Percentiles rank a stretch among this genome's conserved stretches.
Evolutionary conservation across 2,888 invertebrate species (phyloP).

Genomic region (Monoplex corrugatus): DNA sequence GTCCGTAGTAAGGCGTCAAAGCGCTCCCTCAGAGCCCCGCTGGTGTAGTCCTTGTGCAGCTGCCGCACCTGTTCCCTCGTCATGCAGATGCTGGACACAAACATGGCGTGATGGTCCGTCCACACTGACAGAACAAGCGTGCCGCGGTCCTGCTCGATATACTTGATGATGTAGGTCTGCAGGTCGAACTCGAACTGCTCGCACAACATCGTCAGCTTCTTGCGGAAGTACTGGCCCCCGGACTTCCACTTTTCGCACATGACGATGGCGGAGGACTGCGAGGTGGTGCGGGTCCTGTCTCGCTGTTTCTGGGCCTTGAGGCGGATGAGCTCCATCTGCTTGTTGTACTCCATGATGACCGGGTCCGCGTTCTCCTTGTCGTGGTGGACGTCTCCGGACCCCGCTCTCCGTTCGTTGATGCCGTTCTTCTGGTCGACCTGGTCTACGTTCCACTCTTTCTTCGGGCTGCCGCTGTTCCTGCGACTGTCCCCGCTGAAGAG

Average conservation of each 20-base stretch:
- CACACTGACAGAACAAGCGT: constrained; percentile 74
- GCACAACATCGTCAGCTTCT: constrained; percentile 65
- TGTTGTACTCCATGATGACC: constrained; percentile 61
- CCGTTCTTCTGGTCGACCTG: not conserved
- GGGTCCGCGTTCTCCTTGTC: constrained; percentile 60
- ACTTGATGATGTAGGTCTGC: constrained; percentile 72
- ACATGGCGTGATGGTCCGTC: constrained; percentile 68
- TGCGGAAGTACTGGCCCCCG: constrained; percentile 59
- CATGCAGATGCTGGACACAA: constrained; percentile 77
- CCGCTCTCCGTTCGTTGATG: not conserved
- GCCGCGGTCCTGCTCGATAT: constrained; percentile 79
- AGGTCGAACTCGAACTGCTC: constrained; percentile 65
- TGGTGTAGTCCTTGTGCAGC: constrained; percentile 69
- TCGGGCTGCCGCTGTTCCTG: constrained; percentile 42
- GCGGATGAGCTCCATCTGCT: constrained; percentile 56
- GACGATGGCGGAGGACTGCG: constrained; percentile 51
- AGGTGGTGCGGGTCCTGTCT: constrained; percentile 37
- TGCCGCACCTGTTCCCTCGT: constrained; percentile 69
- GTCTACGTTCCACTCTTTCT: constrained; percentile 42
- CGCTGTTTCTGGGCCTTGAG: constrained; percentile 52
- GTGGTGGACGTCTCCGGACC: not conserved
- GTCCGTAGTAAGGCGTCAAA: constrained; percentile 65
- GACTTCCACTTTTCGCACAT: constrained; percentile 64
- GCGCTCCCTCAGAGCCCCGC: constrained; percentile 68
- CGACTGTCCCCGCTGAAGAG: constrained; percentile 20